phyloP scores from a whole-genome alignment of 2,888 invertebrate genomes.

The Nemoura dubitans region DNA sequence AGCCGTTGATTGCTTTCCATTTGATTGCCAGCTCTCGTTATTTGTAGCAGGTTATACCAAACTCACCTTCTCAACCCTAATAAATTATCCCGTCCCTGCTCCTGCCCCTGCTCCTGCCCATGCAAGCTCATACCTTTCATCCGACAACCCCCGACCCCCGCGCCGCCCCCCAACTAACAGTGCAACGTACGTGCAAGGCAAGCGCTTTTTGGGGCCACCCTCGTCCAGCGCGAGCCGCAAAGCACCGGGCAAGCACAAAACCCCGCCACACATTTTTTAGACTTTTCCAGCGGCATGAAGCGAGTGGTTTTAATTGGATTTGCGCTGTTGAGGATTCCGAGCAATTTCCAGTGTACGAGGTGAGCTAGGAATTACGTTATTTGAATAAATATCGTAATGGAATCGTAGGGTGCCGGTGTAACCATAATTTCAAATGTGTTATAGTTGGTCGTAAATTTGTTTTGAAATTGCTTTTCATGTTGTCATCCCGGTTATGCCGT shows the following conservation, averaged over 20 bases:
- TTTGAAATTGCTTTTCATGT: neutral
- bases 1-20: slow-evolving; percentile 37
- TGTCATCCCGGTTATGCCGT: no score
- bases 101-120: neutral
- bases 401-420: neutral
- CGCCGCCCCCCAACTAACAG: slow-evolving; percentile 14
- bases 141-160: neutral
- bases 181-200: slow-evolving; percentile 26
- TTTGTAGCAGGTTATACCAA: slow-evolving; percentile 44
- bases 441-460: neutral
- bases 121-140: neutral
- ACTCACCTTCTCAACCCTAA: slow-evolving; percentile 26
- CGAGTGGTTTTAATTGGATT: slow-evolving; percentile 18
- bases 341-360: neutral
- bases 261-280: neutral
- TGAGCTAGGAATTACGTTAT: neutral
- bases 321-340: neutral
- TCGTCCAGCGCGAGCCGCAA: neutral
- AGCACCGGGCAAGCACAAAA: neutral
- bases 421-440: neutral
- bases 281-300: neutral
- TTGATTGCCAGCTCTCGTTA: slow-evolving; percentile 39
- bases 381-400: neutral
- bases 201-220: slow-evolving; percentile 19
- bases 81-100: slow-evolving; percentile 12